These are phyloP conservation scores for Camelus dromedarius DNA, from an alignment of 2,113 vertebrate species.

Conservation along the genomic window DNA sequence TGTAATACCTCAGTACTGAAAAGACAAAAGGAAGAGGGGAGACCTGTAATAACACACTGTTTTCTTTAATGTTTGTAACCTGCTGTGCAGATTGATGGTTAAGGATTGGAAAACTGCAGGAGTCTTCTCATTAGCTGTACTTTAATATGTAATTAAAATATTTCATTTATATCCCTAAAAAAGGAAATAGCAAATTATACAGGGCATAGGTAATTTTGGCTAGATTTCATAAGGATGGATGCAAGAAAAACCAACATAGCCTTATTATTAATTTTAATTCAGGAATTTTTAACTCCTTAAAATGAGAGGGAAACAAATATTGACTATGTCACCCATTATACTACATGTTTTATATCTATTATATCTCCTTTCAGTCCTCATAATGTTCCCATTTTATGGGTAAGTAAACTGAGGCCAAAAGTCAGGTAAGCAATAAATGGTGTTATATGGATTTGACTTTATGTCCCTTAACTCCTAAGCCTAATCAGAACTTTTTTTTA, in stretches of 20 bases:
- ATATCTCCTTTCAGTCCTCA: neutral
- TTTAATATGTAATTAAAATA: slow-evolving; percentile 67
- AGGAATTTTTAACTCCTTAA: slow-evolving; percentile 34
- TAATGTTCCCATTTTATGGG: neutral
- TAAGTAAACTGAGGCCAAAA: slow-evolving; percentile 36
- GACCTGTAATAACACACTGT: slow-evolving; percentile 3
- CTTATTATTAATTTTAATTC: slow-evolving; percentile 36
- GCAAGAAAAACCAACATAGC: neutral
- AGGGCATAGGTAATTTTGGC: slow-evolving; percentile 12
- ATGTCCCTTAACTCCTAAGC: neutral
- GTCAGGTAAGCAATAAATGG: neutral
- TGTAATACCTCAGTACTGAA: neutral
- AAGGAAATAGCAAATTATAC: slow-evolving; percentile 55
- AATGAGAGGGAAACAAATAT: neutral
- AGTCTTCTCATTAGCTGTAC: slow-evolving; percentile 59
- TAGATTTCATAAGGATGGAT: slow-evolving; percentile 3
- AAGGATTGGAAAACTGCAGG: slow-evolving; percentile 64
- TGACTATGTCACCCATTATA: neutral
- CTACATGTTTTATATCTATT: neutral
- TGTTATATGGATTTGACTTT: neutral
- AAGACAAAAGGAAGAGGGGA: slow-evolving; percentile 15
- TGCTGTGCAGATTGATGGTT: slow-evolving; percentile 62
- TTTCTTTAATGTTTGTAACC: slow-evolving; percentile 60
- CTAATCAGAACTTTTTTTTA: slow-evolving; percentile 44
- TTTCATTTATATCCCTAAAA: slow-evolving; percentile 53